Percentiles rank a stretch among this genome's conserved stretches.
Conservation (phyloP, 2,888 invertebrate genomes). For the Patella pellucida region DNA sequence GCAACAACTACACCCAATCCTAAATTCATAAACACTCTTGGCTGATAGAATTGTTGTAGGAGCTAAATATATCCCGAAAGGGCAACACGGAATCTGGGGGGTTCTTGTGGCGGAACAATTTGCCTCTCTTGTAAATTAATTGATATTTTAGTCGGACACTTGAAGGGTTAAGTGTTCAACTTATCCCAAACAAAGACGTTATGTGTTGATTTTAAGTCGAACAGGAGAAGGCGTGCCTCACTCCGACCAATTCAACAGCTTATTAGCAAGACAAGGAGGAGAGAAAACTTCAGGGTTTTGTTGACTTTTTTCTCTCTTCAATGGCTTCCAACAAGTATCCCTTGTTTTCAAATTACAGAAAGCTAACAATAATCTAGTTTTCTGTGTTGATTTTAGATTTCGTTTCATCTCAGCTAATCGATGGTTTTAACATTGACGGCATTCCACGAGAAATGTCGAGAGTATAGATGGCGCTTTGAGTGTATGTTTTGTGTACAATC, state of each 20-base stretch:
- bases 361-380: background rate
- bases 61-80: background rate
- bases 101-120: background rate
- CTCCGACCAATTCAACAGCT: background rate
- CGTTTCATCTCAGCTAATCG: too few species aligned
- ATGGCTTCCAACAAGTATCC: background rate
- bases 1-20: too few species aligned
- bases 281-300: background rate
- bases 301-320: slow-evolving; percentile 1
- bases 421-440: too few species aligned
- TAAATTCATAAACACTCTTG: background rate
- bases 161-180: background rate
- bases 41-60: background rate
- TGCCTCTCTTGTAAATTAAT: background rate
- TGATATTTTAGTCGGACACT: background rate
- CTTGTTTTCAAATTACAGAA: background rate
- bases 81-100: background rate
- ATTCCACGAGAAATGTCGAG: too few species aligned
- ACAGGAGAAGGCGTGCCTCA: background rate
- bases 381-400: too few species aligned
- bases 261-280: too few species aligned
- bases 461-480: too few species aligned
- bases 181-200: background rate
- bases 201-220: background rate
- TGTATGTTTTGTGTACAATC: too few species aligned